A percentile compares a stretch with the other conserved stretches of the same genome.
Conservation (phyloP, 2,797 vertebrate genomes). For the Borostomias antarcticus region DNA sequence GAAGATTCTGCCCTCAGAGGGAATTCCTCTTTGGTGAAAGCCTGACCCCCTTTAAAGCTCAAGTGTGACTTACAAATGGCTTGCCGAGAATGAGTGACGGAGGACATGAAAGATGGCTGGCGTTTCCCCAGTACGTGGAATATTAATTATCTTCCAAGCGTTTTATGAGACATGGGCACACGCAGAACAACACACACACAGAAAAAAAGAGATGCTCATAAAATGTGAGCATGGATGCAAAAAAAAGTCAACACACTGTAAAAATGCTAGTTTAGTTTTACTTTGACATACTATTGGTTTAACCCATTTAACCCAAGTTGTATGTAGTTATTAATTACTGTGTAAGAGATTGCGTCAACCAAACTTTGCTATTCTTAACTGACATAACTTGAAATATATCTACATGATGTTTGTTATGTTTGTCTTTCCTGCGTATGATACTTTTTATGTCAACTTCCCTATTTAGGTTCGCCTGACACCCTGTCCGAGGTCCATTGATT, state of each 20-base stretch:
- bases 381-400: background rate
- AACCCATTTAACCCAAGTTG: background rate
- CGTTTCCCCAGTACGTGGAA: conserved; percentile 51
- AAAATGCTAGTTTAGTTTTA: background rate
- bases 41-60: conserved; percentile 74
- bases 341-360: too few relatives aligned
- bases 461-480: background rate
- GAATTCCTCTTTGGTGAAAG: conserved; percentile 68
- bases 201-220: too few relatives aligned
- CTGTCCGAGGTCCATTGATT: conserved; percentile 30
- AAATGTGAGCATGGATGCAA: too few relatives aligned
- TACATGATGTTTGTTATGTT: background rate
- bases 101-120: conserved; percentile 68
- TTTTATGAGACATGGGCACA: conserved; percentile 35
- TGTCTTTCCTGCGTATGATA: background rate
- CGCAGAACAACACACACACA: conserved; percentile 7
- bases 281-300: background rate
- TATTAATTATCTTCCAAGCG: conserved; percentile 61
- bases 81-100: conserved; percentile 74
- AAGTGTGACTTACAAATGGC: conserved; percentile 83
- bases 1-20: conserved; percentile 68
- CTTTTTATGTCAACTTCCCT: background rate
- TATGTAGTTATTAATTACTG: too few relatives aligned
- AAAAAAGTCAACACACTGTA: background rate
- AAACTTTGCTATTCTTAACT: too few relatives aligned